Percentiles rank a stretch among this genome's conserved stretches.
These are phyloP conservation scores for Brachypodius melanocephalos DNA, from an alignment of 2,113 vertebrate species.

Conservation along the genomic window DNA sequence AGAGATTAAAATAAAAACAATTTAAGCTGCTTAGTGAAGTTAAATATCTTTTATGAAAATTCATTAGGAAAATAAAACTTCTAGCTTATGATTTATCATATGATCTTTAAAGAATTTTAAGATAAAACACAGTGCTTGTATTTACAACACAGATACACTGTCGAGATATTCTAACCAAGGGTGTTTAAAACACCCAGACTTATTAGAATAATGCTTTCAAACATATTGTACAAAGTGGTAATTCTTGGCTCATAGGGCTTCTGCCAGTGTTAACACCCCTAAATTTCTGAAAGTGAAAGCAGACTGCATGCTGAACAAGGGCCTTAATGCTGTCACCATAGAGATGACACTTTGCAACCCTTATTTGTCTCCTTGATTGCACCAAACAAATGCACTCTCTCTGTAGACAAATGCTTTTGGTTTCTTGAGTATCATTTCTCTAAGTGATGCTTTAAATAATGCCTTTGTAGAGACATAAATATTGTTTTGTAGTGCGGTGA, in stretches of 20 bases:
- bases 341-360: background rate
- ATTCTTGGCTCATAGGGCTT: background rate
- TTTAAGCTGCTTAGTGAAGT: background rate
- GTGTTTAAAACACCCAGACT: background rate
- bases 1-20: background rate
- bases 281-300: conserved; percentile 14
- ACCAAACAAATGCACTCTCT: background rate
- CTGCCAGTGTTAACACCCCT: background rate
- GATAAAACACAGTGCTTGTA: background rate
- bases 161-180: background rate
- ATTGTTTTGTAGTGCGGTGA: background rate
- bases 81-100: background rate
- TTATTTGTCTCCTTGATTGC: background rate
- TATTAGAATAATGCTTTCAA: background rate
- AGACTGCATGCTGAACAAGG: background rate
- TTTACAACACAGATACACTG: background rate
- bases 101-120: background rate
- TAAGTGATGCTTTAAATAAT: background rate
- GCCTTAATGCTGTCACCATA: background rate
- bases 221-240: background rate
- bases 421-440: background rate
- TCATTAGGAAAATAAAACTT: background rate
- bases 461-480: background rate
- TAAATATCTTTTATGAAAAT: conserved; percentile 12
- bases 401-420: background rate